Evolutionary conservation across 2,888 invertebrate genomes (phyloP).

Genomic region (Tholera decimalis): DNA sequence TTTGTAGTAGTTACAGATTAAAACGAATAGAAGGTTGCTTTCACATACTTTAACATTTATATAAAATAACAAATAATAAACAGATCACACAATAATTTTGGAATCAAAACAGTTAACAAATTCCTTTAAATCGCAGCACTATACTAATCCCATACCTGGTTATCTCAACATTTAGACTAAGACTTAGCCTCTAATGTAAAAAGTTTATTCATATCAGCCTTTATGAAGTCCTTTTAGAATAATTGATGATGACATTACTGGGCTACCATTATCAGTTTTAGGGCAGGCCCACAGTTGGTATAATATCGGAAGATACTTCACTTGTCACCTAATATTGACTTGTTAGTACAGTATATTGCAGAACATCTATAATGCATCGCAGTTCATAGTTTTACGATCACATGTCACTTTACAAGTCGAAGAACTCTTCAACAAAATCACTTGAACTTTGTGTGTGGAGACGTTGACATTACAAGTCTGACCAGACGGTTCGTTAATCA

Average conservation of each 20-base stretch:
- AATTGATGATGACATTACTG: constrained; percentile 5
- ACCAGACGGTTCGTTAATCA: constrained; percentile 4
- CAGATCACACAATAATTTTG: constrained; percentile 47
- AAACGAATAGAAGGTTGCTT: constrained; percentile 26
- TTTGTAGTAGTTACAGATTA: constrained; percentile 7
- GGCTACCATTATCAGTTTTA: neutral
- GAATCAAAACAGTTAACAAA: constrained; percentile 64
- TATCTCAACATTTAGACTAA: constrained; percentile 26
- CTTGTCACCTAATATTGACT: neutral
- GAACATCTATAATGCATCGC: neutral
- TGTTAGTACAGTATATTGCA: neutral
- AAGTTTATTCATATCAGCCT: constrained; percentile 52
- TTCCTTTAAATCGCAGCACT: constrained; percentile 45
- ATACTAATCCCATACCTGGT: constrained; percentile 16
- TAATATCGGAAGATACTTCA: constrained; percentile 21
- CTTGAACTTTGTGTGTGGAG: constrained; percentile 24
- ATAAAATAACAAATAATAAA: constrained; percentile 42
- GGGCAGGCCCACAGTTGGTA: neutral
- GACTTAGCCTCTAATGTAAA: constrained; percentile 57
- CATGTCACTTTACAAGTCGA: neutral
- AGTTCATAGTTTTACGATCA: constrained; percentile 12
- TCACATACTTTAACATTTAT: constrained; percentile 45
- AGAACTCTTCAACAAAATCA: constrained; percentile 26
- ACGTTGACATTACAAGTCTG: neutral
- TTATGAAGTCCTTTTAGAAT: constrained; percentile 39